These are phyloP conservation scores for Linurgus olivaceus DNA, from an alignment of 2,797 vertebrate genomes.

Conservation along the genomic window DNA sequence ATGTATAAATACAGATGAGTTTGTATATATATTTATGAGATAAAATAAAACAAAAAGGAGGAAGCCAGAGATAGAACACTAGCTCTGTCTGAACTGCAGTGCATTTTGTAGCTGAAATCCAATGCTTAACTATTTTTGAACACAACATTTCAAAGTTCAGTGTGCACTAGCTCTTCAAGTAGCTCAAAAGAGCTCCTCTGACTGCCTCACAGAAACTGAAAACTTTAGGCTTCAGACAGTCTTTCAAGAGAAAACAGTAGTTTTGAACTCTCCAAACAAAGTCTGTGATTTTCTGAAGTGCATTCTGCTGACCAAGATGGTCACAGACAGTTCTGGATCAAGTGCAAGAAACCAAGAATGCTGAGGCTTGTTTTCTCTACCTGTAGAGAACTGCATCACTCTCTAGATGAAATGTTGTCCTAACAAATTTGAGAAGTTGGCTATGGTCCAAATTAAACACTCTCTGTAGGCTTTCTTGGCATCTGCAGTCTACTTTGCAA, in stretches of 20 bases:
- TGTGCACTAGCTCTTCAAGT: not conserved
- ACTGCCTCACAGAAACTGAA: not conserved
- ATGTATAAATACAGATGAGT: not conserved
- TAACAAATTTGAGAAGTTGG: not conserved
- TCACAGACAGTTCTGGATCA: not conserved
- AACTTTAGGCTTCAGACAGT: not conserved
- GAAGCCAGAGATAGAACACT: not conserved
- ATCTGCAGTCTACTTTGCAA: not conserved
- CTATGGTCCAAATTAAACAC: conserved; percentile 11
- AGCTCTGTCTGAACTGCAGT: not conserved
- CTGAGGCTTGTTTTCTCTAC: not conserved
- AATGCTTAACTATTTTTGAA: not conserved
- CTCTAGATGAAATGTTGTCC: not conserved
- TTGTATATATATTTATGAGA: not conserved
- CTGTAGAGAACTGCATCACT: not conserved
- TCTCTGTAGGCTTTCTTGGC: not conserved
- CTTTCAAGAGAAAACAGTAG: not conserved
- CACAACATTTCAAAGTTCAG: not conserved
- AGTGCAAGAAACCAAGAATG: not conserved
- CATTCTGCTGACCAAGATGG: not conserved
- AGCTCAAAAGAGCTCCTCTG: not conserved
- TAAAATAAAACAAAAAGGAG: not conserved
- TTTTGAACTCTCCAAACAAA: not conserved
- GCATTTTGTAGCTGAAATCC: not conserved
- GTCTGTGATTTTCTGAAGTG: not conserved